Conservation (phyloP, 92 coral and sea anemone species). For the Ricordea florida region DNA sequence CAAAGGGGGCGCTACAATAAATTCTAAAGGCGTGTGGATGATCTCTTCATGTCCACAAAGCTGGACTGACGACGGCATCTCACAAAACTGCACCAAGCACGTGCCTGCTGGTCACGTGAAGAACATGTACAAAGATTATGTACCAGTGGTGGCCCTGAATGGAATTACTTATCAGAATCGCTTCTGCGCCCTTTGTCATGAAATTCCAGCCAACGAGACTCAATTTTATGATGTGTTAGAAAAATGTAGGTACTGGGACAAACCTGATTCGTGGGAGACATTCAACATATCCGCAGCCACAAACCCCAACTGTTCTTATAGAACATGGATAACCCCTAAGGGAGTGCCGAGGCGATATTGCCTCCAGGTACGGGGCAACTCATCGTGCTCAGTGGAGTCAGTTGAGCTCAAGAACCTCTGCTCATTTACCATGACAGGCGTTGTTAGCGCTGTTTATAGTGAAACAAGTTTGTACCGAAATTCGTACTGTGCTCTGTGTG, state of each 20-base stretch:
- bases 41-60: slow-evolving; percentile 23
- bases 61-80: slow-evolving; percentile 20
- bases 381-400: neutral
- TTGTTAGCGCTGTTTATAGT: neutral
- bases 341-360: neutral
- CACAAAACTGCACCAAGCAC: slow-evolving; percentile 21
- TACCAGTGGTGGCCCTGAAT: slow-evolving; percentile 6
- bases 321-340: neutral
- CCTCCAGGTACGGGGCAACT: neutral
- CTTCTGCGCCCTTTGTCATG: slow-evolving; percentile 40
- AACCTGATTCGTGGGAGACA: too few relatives aligned
- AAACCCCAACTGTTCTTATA: neutral
- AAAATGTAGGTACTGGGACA: too few relatives aligned
- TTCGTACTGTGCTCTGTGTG: neutral
- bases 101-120: too few relatives aligned
- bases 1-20: neutral
- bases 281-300: too few relatives aligned
- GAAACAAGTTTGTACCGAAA: neutral
- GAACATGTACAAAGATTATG: neutral
- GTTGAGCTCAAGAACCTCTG: neutral
- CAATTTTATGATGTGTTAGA: slow-evolving; percentile 20
- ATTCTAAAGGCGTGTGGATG: slow-evolving; percentile 28
- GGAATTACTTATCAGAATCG: slow-evolving; percentile 27
- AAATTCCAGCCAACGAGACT: neutral
- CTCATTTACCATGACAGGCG: neutral